Evolutionary conservation across 1,140 invertebrate genomes (phyloP).

Genomic region (Heliconius nattereri): DNA sequence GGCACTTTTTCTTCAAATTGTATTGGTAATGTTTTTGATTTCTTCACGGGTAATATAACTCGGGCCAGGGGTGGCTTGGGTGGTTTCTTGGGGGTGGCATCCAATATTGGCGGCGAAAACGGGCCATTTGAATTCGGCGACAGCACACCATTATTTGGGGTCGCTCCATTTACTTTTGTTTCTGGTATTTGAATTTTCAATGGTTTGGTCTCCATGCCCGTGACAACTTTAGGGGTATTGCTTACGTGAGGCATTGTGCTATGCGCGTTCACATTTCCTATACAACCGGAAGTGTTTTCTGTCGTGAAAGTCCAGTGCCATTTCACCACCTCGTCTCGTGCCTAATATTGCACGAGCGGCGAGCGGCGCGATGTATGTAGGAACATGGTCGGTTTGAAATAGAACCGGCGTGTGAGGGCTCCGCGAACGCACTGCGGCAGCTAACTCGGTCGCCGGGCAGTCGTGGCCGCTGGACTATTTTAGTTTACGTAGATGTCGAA

Average conservation of each 20-base stretch:
- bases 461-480: slow-evolving; percentile 71
- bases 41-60: slow-evolving; percentile 73
- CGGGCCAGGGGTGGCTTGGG: slow-evolving; percentile 62
- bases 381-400: slow-evolving; percentile 70
- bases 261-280: slow-evolving; percentile 66
- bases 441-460: slow-evolving; percentile 76
- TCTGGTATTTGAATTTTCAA: slow-evolving; percentile 66
- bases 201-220: slow-evolving; percentile 45
- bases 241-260: slow-evolving; percentile 60
- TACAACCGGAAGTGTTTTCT: slow-evolving; percentile 65
- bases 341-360: slow-evolving; percentile 69
- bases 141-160: slow-evolving; percentile 50
- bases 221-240: slow-evolving; percentile 40
- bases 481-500: slow-evolving; percentile 78
- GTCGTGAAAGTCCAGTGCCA: slow-evolving; percentile 73
- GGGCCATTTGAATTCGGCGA: slow-evolving; percentile 62
- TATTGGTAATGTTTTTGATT: slow-evolving; percentile 76
- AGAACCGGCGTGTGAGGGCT: slow-evolving; percentile 74
- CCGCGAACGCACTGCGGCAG: slow-evolving; percentile 69
- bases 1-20: slow-evolving; percentile 70
- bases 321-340: slow-evolving; percentile 57
- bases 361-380: slow-evolving; percentile 64
- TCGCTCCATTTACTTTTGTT: slow-evolving; percentile 49
- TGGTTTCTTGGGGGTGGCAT: slow-evolving; percentile 68
- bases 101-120: slow-evolving; percentile 67